Conservation (phyloP, 2,113 vertebrate genomes). For the Carassius auratus region DNA sequence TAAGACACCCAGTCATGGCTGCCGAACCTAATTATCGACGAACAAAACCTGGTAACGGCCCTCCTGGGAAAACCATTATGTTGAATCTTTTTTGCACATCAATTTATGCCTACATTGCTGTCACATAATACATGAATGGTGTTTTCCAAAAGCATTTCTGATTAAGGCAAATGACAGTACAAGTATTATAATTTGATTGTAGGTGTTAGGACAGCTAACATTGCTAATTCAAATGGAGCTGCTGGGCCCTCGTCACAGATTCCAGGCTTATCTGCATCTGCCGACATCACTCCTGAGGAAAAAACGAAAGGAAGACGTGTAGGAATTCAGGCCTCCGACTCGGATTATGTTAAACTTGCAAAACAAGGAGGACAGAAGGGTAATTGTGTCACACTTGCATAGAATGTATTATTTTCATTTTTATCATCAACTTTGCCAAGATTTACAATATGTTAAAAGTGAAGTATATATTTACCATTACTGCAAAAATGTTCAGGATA, state of each 20-base stretch:
- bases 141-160: background rate
- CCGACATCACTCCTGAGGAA: slow-evolving; percentile 61
- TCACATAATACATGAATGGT: background rate
- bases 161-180: background rate
- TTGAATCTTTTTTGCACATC: background rate
- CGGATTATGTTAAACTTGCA: slow-evolving; percentile 79
- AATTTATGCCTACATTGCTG: background rate
- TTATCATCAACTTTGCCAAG: background rate
- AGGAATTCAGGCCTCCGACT: slow-evolving; percentile 75
- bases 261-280: slow-evolving; percentile 74
- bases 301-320: slow-evolving; percentile 72
- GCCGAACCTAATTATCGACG: slow-evolving; percentile 76
- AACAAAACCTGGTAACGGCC: slow-evolving; percentile 74
- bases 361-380: slow-evolving; percentile 80
- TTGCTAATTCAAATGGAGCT: slow-evolving; percentile 45
- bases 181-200: background rate
- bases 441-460: background rate
- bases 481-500: too few species aligned
- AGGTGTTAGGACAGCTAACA: slow-evolving; percentile 69
- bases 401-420: background rate
- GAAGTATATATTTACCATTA: too few species aligned
- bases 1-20: slow-evolving; percentile 67
- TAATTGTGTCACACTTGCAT: slow-evolving; percentile 42
- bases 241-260: slow-evolving; percentile 77
- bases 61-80: background rate